These are phyloP conservation scores for Pseudotriccus pelzelni DNA, from an alignment of 2,797 vertebrate species.

Conservation along the genomic window DNA sequence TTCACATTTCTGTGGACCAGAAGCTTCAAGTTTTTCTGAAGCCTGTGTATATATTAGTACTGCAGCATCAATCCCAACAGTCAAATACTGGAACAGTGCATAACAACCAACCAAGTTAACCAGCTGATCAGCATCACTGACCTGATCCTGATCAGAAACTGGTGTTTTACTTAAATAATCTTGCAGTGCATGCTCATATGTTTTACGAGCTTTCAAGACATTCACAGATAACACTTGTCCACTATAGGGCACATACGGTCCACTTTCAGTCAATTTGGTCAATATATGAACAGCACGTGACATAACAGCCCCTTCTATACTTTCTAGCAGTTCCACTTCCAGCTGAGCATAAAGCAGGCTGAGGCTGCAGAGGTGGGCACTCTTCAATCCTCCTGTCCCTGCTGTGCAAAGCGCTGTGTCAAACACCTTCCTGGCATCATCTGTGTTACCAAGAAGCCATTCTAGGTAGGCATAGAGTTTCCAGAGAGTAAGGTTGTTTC, in stretches of 20 bases:
- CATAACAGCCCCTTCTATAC: conserved; percentile 10
- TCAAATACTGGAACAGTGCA: conserved; percentile 92
- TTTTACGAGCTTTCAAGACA: conserved; percentile 88
- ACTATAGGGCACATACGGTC: conserved; percentile 63
- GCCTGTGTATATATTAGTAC: conserved; percentile 77
- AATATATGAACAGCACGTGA: conserved; percentile 83
- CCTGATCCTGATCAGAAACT: not conserved
- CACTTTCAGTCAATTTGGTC: conserved; percentile 81
- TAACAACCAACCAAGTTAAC: conserved; percentile 83
- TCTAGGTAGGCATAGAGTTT: conserved; percentile 90
- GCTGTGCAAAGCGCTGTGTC: conserved; percentile 80
- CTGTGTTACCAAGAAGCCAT: conserved; percentile 90
- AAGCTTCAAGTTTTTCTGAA: conserved; percentile 50
- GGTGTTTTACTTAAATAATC: conserved; percentile 57
- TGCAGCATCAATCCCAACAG: conserved; percentile 86
- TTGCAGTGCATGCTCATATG: conserved; percentile 81
- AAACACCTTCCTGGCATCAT: conserved; percentile 92
- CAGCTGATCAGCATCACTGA: not conserved
- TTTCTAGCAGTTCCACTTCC: conserved; percentile 77
- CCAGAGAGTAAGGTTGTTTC: conserved; percentile 87
- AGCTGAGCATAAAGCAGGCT: conserved; percentile 89
- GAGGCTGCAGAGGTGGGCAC: conserved; percentile 82
- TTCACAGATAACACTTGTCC: conserved; percentile 77
- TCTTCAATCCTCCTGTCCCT: conserved; percentile 73
- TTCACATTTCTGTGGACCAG: not conserved